Conservation (phyloP, 2,888 invertebrate species). For the Sepiola atlantica region DNA sequence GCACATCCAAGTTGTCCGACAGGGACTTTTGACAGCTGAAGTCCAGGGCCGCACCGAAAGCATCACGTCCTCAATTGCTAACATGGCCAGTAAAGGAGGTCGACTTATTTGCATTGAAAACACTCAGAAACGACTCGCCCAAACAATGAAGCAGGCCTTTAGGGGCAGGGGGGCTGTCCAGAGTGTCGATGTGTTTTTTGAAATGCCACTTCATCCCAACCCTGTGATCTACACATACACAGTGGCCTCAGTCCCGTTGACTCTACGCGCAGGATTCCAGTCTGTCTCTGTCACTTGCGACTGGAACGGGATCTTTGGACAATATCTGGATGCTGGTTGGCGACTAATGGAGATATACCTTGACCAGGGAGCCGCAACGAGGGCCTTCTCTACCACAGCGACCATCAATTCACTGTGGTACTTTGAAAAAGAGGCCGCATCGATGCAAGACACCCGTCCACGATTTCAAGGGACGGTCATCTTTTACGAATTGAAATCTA, state of each 20-base stretch:
- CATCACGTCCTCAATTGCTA: slow-evolving; percentile 59
- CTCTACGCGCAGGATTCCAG: slow-evolving; percentile 53
- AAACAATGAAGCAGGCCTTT: slow-evolving; percentile 48
- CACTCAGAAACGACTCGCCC: slow-evolving; percentile 58
- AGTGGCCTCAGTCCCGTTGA: slow-evolving; percentile 60
- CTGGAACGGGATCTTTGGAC: slow-evolving; percentile 64
- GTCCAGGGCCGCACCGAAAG: slow-evolving; percentile 50
- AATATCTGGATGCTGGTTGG: slow-evolving; percentile 67
- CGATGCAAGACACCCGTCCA: slow-evolving; percentile 55
- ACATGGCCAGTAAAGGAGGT: slow-evolving; percentile 59
- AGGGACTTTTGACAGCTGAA: neutral
- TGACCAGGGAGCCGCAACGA: slow-evolving; percentile 55
- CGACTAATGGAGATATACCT: slow-evolving; percentile 69
- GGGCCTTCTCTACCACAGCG: slow-evolving; percentile 48
- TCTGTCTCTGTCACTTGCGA: slow-evolving; percentile 59
- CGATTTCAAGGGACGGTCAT: too few relatives aligned
- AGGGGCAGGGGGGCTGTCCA: slow-evolving; percentile 55
- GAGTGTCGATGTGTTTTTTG: slow-evolving; percentile 70
- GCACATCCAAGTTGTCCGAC: slow-evolving; percentile 48
- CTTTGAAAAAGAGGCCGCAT: slow-evolving; percentile 69
- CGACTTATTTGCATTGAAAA: slow-evolving; percentile 63
- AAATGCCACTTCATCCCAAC: slow-evolving; percentile 60
- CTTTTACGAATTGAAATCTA: too few relatives aligned
- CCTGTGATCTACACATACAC: slow-evolving; percentile 64
- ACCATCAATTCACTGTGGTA: slow-evolving; percentile 66